A percentile compares a stretch with the other conserved stretches of the same genome.
Conservation (phyloP, 2,113 vertebrate genomes). For the Calyptomena viridis region DNA sequence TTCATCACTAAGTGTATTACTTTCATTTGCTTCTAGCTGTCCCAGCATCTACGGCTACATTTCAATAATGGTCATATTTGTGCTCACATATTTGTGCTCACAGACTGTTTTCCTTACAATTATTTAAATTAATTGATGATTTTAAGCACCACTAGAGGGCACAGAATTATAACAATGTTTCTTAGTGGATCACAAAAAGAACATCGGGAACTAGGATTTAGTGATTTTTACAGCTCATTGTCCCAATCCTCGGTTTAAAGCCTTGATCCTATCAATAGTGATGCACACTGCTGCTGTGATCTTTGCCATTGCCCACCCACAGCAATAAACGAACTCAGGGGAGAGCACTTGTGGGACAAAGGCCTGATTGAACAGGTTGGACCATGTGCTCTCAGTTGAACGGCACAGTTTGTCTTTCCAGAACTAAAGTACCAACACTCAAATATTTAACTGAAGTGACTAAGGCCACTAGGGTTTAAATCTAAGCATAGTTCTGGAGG, state of each 20-base stretch:
- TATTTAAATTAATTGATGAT: constrained; percentile 12
- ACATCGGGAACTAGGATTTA: neutral
- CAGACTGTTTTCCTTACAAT: neutral
- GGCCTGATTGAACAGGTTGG: neutral
- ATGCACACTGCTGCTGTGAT: rapidly evolving
- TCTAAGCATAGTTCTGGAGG: neutral
- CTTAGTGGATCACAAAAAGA: neutral
- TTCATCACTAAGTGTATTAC: neutral
- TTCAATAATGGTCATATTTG: neutral
- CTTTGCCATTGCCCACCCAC: neutral
- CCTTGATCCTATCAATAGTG: neutral
- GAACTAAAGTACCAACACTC: neutral
- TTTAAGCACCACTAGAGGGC: constrained; percentile 77
- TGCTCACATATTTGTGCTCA: neutral
- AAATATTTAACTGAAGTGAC: neutral
- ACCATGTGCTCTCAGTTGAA: rapidly evolving
- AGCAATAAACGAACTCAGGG: rapidly evolving
- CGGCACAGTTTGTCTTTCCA: neutral
- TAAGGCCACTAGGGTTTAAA: neutral
- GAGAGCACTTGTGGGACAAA: rapidly evolving
- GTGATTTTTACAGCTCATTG: neutral
- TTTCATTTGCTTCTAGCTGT: neutral
- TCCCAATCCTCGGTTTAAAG: neutral
- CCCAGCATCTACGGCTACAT: neutral
- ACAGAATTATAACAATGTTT: constrained; percentile 73